Evolutionary conservation across 2,113 vertebrate species (phyloP).

Genomic region (Lampris incognitus): DNA sequence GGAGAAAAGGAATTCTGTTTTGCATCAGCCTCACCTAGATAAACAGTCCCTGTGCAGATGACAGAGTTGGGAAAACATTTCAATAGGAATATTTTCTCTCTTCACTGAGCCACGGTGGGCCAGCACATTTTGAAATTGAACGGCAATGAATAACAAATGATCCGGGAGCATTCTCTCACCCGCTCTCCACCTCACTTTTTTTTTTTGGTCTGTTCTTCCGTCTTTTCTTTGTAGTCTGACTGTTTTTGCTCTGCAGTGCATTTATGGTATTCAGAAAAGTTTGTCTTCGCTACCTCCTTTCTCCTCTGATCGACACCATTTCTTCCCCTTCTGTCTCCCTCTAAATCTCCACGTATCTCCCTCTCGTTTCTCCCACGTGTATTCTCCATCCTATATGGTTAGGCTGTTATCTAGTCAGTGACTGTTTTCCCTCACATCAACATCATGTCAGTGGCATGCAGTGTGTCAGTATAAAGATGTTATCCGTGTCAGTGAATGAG

Average conservation of each 20-base stretch:
- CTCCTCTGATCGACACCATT: background rate
- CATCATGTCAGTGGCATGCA: conserved; percentile 27
- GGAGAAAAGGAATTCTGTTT: background rate
- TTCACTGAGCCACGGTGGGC: conserved; percentile 45
- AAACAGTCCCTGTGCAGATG: conserved; percentile 46
- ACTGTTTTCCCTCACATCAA: conserved; percentile 42
- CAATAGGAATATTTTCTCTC: conserved; percentile 55
- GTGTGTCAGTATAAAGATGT: conserved; percentile 26
- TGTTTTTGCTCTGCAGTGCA: conserved; percentile 12
- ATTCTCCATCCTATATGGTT: conserved; percentile 5
- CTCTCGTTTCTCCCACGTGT: background rate
- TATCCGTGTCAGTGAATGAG: conserved; percentile 44
- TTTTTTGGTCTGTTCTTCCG: conserved; percentile 3
- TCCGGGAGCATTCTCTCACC: background rate
- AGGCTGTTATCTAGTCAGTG: conserved; percentile 32
- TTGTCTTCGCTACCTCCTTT: background rate
- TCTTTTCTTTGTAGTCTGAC: background rate
- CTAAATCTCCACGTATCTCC: background rate
- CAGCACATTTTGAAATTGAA: conserved; percentile 43
- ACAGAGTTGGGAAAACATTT: conserved; percentile 56
- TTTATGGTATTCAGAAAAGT: conserved; percentile 11
- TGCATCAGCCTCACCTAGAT: conserved; percentile 43
- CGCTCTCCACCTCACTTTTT: background rate
- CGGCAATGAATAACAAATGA: conserved; percentile 57
- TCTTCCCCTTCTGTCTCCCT: background rate